Evolutionary conservation across 2,888 invertebrate genomes (phyloP).

Genomic region (Patella depressa): DNA sequence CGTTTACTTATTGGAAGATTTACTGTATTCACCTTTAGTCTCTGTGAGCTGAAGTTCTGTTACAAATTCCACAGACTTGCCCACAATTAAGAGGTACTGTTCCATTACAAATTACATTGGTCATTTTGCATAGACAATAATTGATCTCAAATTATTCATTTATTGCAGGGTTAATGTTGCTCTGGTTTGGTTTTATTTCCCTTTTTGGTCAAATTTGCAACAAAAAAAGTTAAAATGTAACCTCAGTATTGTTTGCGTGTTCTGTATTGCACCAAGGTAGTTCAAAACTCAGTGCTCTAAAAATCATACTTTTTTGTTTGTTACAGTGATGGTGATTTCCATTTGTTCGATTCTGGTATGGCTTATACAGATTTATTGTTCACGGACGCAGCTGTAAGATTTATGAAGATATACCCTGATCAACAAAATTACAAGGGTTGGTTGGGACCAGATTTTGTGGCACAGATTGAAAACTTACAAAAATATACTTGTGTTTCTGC

Average conservation of each 20-base stretch:
- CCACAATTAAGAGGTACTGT: too few species aligned
- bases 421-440: slow-evolving; percentile 61
- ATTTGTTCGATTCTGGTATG: slow-evolving; percentile 90
- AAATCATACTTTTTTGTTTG: neutral
- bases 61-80: neutral
- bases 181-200: neutral
- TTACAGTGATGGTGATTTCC: slow-evolving; percentile 76
- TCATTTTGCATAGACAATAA: too few species aligned
- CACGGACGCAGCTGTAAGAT: slow-evolving; percentile 92
- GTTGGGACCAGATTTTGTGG: slow-evolving; percentile 61
- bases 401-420: slow-evolving; percentile 80
- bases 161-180: too few species aligned
- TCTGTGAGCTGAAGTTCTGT: neutral
- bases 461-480: slow-evolving; percentile 56
- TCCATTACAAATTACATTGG: too few species aligned
- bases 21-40: neutral
- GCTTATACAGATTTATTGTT: slow-evolving; percentile 94
- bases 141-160: too few species aligned
- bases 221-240: neutral
- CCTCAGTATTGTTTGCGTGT: neutral
- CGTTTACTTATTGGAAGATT: too few species aligned
- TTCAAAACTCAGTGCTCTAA: neutral
- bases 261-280: neutral
- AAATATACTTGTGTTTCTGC: slow-evolving; percentile 59
- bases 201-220: neutral